A percentile compares a stretch with the other conserved stretches of the same genome.
Evolutionary conservation across 2,888 invertebrate species (phyloP).

Genomic region (Sicus ferrugineus): DNA sequence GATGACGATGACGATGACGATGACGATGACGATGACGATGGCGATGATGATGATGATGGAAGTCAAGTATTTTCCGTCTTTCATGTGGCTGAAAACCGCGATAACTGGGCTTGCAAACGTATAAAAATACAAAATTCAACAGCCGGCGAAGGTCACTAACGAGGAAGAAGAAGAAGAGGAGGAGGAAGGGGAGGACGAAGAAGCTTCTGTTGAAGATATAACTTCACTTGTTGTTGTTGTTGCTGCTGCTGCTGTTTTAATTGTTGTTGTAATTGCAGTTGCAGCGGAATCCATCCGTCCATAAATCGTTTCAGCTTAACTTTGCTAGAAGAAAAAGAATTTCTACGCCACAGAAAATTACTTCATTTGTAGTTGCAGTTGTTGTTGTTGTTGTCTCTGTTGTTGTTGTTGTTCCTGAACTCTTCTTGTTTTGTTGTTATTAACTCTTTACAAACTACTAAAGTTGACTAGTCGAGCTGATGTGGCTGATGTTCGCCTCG

Average conservation of each 20-base stretch:
- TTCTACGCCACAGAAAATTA: constrained; percentile 3
- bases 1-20: too few species aligned
- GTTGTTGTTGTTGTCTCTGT: constrained; percentile 10
- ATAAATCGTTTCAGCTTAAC: not conserved
- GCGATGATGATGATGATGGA: too few species aligned
- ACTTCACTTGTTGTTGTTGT: not conserved
- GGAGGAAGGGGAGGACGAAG: not conserved
- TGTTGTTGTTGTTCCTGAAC: not conserved
- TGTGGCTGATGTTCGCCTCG: constrained; percentile 6
- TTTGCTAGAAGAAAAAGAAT: not conserved
- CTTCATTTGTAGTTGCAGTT: constrained; percentile 18
- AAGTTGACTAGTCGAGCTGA: constrained; percentile 12
- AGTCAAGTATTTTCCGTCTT: too few species aligned
- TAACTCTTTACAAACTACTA: constrained; percentile 4
- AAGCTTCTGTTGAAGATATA: not conserved
- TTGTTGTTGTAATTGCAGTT: not conserved
- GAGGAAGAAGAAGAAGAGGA: not conserved
- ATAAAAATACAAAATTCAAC: too few species aligned
- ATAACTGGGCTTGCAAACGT: too few species aligned
- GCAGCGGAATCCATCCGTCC: not conserved
- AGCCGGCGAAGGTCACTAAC: not conserved
- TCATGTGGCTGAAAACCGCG: not conserved
- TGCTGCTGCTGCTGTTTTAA: not conserved
- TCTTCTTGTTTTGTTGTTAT: constrained; percentile 1
- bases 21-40: too few species aligned